Evolutionary conservation across 2,888 invertebrate genomes (phyloP).

Genomic region (Eubasilissa splendida): DNA sequence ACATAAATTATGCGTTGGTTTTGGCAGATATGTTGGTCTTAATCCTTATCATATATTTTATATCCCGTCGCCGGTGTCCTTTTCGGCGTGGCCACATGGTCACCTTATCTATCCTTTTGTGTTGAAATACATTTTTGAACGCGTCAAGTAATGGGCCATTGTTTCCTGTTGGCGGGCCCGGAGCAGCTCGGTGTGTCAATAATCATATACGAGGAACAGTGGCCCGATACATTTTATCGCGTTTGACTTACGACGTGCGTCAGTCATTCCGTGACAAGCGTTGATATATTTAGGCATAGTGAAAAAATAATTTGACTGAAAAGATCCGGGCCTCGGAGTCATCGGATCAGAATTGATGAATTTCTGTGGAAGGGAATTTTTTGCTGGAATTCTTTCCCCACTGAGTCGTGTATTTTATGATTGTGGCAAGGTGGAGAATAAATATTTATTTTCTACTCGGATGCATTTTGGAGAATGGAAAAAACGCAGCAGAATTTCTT

Average conservation of each 20-base stretch:
- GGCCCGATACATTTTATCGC: conserved; percentile 10
- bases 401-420: neutral
- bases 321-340: conserved; percentile 2
- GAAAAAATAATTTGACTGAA: conserved; percentile 29
- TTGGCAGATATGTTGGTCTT: no score
- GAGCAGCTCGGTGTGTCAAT: conserved; percentile 9
- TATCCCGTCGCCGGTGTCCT: no score
- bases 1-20: no score
- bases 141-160: conserved; percentile 42
- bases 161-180: conserved; percentile 7
- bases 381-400: neutral
- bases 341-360: neutral
- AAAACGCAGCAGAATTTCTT: conserved; percentile 9
- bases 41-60: no score
- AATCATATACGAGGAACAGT: conserved; percentile 14
- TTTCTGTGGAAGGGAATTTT: conserved; percentile 4
- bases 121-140: conserved; percentile 37
- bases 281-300: neutral
- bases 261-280: conserved; percentile 12
- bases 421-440: conserved; percentile 19
- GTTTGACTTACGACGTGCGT: conserved; percentile 5
- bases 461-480: conserved; percentile 14
- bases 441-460: conserved; percentile 29
- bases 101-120: conserved; percentile 19
- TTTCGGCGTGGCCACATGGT: neutral